These are phyloP conservation scores for Oedothorax gibbosus DNA, from an alignment of 1,140 invertebrate genomes.

Conservation along the genomic window DNA sequence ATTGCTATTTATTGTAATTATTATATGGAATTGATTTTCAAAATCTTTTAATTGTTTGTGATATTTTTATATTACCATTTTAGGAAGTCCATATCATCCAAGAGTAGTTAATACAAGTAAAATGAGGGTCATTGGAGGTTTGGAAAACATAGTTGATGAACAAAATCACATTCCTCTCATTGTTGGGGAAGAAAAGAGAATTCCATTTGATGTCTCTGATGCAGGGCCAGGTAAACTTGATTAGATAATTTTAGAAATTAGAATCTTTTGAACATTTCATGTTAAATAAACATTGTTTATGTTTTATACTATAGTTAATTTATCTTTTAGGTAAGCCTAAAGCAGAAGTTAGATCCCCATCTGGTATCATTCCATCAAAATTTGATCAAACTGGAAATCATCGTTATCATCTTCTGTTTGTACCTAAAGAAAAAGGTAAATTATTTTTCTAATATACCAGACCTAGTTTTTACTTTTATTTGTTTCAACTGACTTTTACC, in stretches of 20 bases:
- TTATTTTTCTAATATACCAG: conserved; percentile 3
- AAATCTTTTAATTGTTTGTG: background rate
- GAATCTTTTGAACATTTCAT: background rate
- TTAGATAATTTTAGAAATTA: background rate
- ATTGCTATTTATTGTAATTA: too few relatives aligned
- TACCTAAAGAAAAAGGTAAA: conserved; percentile 69
- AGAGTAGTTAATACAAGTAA: conserved; percentile 78
- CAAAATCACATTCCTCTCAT: conserved; percentile 78
- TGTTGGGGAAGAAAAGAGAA: conserved; percentile 72
- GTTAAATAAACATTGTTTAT: background rate
- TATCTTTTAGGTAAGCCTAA: conserved; percentile 71
- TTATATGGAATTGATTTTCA: too few relatives aligned
- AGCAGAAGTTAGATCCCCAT: conserved; percentile 78
- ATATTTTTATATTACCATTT: background rate
- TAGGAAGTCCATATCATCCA: conserved; percentile 80
- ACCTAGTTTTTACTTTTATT: background rate
- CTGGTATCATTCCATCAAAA: conserved; percentile 71
- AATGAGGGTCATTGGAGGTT: conserved; percentile 81
- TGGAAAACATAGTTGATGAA: conserved; percentile 81
- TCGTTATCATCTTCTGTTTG: conserved; percentile 69
- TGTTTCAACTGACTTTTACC: background rate
- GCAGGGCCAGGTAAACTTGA: conserved; percentile 74
- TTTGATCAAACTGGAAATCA: conserved; percentile 66
- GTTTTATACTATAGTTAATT: conserved; percentile 13
- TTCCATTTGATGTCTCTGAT: conserved; percentile 75